Base-by-base conservation (phyloP, 2,113 vertebrate species). In the Chloropsis hardwickii region DNA sequence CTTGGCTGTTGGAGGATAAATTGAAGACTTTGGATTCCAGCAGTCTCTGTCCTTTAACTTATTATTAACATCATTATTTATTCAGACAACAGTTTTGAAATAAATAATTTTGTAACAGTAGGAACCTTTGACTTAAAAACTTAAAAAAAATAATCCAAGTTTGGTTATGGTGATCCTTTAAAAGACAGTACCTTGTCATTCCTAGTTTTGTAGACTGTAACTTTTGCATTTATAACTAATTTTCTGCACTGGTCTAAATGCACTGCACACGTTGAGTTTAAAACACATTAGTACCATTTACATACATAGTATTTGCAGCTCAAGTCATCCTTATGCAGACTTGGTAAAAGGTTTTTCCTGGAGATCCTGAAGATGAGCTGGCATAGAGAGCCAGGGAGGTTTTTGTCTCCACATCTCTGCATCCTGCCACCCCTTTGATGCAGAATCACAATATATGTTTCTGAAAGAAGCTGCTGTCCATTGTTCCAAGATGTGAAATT, bases 191-290 rank as follows among this genome's bases (percentile, higher is more conserved):
- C 88, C 61, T 48, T 95, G 95, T 69, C 96, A 90, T 95, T 95
- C 95, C 80, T 73, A 48, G 73, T 93, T 97, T 95, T 94, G 77
- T 50, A 87, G 85, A 83, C 77, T 93, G 86, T 92, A 96, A 96
- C 83, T 97, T 97, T 65, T 81, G 71, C 90, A 86, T 94, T 97
- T 97, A 92, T 88, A 85, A 19, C 95, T 96, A 69, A 96, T 97
- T 96, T 96, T 93, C 95, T 96, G 76, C 58, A 37, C 77, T 84
- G 84, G 78, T 92, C 42, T 90, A 93, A 96, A 86, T 11, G 40
- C 78, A 93, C 60, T 57, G 83, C 77, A 39, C 53, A 28, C 31
- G 16, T 86, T 94, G 73, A 87, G 74, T 65, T 95, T 88, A 92
- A 94, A 95, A 93, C 90, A 72, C 45, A 42, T 89, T 85, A 69